Evolutionary conservation across 2,797 vertebrate genomes (phyloP), one percentile per base, ranked within the genome.

Genomic region (Manis pentadactyla): DNA sequence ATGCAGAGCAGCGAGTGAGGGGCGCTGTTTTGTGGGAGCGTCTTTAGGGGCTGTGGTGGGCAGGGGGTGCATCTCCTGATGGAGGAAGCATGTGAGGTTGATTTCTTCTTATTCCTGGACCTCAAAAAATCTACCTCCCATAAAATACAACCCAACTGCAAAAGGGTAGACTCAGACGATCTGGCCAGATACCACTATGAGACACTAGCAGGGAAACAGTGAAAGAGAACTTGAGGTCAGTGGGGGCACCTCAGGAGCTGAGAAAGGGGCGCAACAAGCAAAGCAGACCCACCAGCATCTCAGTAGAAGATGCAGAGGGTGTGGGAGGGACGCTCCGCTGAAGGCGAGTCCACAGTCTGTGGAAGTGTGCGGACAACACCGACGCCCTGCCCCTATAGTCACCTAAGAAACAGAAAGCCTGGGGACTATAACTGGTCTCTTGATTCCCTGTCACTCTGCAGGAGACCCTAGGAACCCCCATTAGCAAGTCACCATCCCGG

Each of bases 181-280:
- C 23, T n/a, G 25, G 25, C 13, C 3, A 0, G 11, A 2, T 7
- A 7, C 13, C 29, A 17, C 13, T 15, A 2, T 0, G 10, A 31
- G 9, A 77, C 9, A n/a, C 4, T 59, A 25, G 19, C 27, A 49
- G 5, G 7, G 29, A 17, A 11, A 53, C 1, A 37, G 29, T 34
- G 21, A 19, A 51, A 34, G 61, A 31, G 42, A 93, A 18, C 4
- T 0, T 9, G 23, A 78, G n/a, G 23, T 10, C 17, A 42, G 46
- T 0, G 0, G 3, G 19, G 3, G 4, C 5, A 0, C 5, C 31
- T 64, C 64, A 10, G 0, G 15, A 71, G 18, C 37, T 25, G 21
- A 73, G n/a, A 64, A 17, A 31, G 18, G n/a, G 49, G 31, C 8
- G 4, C 2, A 27, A 21, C 2, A 15, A 82, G 59, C 5, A 39